These are phyloP conservation scores for Solenopsis invicta DNA, from an alignment of 1,140 invertebrate species.

Conservation along the genomic window DNA sequence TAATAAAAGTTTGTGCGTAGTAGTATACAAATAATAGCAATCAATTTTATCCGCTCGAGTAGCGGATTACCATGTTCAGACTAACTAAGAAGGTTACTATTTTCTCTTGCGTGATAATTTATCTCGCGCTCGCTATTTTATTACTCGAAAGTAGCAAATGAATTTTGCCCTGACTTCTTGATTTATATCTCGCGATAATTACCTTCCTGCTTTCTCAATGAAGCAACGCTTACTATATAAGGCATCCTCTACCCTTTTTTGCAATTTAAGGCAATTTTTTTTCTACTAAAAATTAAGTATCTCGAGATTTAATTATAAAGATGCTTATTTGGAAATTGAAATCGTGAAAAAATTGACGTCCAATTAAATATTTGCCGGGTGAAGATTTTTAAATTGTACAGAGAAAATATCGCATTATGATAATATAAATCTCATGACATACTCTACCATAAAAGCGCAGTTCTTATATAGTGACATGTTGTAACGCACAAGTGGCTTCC, in stretches of 20 bases:
- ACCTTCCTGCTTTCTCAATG: neutral
- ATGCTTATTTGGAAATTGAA: neutral
- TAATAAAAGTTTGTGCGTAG: conserved; percentile 15
- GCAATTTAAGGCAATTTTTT: neutral
- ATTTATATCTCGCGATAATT: conserved; percentile 44
- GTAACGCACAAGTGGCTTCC: neutral
- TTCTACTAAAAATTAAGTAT: neutral
- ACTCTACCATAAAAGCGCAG: neutral
- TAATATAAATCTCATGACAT: neutral
- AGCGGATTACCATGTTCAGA: neutral
- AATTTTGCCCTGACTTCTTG: conserved; percentile 1
- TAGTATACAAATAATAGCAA: conserved; percentile 7
- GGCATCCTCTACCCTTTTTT: neutral
- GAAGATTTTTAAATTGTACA: neutral
- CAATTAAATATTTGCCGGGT: neutral
- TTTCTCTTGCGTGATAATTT: conserved; percentile 29
- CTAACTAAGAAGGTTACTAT: neutral
- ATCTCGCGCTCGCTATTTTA: neutral
- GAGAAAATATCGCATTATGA: neutral
- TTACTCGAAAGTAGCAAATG: neutral
- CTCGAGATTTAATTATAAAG: conserved; percentile 14
- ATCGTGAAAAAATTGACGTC: neutral
- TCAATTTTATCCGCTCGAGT: neutral
- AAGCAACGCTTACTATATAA: neutral
- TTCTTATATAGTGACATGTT: neutral